phyloP scores from a whole-genome alignment of 2,797 vertebrate genomes.

The Megalops cyprinoides region DNA sequence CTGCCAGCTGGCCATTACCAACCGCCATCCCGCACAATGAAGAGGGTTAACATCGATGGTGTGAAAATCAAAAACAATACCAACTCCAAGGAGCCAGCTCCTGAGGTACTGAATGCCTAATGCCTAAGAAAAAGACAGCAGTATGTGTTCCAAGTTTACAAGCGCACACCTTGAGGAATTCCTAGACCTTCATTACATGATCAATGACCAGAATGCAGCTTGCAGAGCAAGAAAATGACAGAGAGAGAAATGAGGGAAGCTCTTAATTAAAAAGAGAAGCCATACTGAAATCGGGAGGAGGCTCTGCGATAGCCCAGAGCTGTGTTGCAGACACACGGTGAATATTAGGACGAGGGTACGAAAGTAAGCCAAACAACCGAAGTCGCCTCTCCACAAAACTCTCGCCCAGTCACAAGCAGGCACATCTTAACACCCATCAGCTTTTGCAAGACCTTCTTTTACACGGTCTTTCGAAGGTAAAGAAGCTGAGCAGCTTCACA shows the following conservation, averaged over 20 bases:
- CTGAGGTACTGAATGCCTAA: no score
- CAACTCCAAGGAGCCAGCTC: no score
- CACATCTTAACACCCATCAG: background rate
- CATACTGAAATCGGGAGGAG: background rate
- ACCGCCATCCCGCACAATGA: no score
- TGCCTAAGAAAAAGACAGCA: no score
- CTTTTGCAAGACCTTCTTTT: background rate
- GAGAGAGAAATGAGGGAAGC: background rate
- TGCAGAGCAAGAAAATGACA: background rate
- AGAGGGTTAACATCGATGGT: no score
- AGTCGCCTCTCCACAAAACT: background rate
- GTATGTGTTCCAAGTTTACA: no score
- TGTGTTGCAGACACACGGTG: background rate
- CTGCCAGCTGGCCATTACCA: no score
- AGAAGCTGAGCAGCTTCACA: background rate
- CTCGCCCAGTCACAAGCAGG: background rate
- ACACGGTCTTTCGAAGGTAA: background rate
- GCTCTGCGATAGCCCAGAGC: background rate
- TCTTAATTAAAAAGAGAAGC: background rate
- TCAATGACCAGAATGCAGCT: background rate
- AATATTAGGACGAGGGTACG: background rate
- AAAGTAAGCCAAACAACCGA: background rate
- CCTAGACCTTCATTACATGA: background rate
- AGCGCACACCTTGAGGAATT: background rate
- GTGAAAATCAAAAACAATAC: no score